These are phyloP conservation scores for Eidolon dupreanum DNA, from an alignment of 2,797 vertebrate species.

Conservation along the genomic window DNA sequence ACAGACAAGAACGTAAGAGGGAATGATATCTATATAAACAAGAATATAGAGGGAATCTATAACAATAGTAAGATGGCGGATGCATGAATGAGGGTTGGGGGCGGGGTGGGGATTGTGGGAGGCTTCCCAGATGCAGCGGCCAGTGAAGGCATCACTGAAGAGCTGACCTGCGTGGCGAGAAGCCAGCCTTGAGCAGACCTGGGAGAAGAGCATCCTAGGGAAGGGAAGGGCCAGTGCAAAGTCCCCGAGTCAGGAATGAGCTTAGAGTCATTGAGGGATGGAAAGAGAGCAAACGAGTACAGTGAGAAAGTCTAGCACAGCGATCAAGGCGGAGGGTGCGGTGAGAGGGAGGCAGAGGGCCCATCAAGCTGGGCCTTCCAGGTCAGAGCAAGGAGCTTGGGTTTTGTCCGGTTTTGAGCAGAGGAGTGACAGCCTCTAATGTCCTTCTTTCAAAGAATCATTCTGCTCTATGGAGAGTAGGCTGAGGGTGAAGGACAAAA, in stretches of 20 bases:
- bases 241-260: neutral
- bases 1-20: neutral
- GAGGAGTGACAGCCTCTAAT: neutral
- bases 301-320: neutral
- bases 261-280: neutral
- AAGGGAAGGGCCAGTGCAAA: neutral
- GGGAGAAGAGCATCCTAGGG: neutral
- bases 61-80: neutral
- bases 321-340: rapidly evolving
- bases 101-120: no score
- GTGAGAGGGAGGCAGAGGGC: neutral
- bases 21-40: no score
- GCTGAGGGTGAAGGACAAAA: neutral
- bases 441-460: neutral
- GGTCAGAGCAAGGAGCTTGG: neutral
- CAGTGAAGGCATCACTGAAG: neutral
- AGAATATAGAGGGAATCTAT: neutral
- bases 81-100: neutral
- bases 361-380: neutral
- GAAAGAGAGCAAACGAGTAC: no score
- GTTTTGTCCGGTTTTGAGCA: neutral
- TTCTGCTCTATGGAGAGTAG: neutral
- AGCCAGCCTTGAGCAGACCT: neutral
- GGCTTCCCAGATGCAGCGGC: neutral
- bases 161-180: neutral